These are phyloP conservation scores for Penelope pileata DNA, from an alignment of 2,113 vertebrate species.

Conservation along the genomic window DNA sequence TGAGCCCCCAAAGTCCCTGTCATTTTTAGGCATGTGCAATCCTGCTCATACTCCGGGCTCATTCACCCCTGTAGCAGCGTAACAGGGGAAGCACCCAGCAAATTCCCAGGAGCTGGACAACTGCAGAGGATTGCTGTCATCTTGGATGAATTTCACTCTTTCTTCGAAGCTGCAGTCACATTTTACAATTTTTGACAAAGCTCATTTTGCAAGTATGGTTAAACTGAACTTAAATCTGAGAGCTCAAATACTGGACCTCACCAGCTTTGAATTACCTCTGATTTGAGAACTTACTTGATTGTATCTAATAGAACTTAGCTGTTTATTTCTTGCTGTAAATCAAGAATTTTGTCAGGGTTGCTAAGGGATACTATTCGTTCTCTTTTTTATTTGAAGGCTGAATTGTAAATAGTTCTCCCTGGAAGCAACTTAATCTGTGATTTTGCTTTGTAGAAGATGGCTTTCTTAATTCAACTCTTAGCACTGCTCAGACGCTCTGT, in stretches of 20 bases:
- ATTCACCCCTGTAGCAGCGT: background rate
- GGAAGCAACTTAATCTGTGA: conserved; percentile 37
- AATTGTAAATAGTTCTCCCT: conserved; percentile 41
- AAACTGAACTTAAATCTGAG: background rate
- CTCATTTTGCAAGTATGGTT: background rate
- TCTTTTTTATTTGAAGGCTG: conserved; percentile 31
- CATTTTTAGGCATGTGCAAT: background rate
- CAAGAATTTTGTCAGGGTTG: conserved; percentile 43
- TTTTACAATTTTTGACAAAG: conserved; percentile 7
- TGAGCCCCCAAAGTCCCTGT: background rate
- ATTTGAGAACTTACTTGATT: conserved; percentile 4
- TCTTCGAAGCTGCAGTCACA: background rate
- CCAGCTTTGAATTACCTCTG: conserved; percentile 12
- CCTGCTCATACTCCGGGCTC: background rate
- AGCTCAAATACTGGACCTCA: background rate
- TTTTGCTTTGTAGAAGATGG: conserved; percentile 26
- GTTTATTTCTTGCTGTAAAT: conserved; percentile 31
- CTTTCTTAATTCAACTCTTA: conserved; percentile 28
- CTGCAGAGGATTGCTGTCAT: background rate
- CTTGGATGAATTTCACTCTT: background rate
- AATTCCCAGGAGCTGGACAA: background rate
- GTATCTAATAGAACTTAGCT: conserved; percentile 2
- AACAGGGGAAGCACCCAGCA: background rate
- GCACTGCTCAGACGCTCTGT: conserved; percentile 10
- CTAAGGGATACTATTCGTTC: conserved; percentile 43